phyloP scores from a whole-genome alignment of 2,797 vertebrate genomes.

The Myotis pilosus region DNA sequence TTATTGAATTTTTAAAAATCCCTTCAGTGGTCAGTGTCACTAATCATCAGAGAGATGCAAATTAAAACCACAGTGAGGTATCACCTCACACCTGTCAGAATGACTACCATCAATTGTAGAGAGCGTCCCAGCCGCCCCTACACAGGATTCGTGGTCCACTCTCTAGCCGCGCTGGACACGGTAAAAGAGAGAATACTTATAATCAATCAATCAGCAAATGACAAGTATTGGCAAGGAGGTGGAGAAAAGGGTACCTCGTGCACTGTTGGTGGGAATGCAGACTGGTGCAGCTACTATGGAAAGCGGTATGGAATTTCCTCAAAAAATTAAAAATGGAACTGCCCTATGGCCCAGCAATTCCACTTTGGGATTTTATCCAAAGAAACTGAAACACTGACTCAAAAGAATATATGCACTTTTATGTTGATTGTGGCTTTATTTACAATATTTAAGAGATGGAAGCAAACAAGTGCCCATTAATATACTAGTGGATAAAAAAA shows the following conservation, averaged over 20 bases:
- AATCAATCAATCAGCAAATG: not conserved
- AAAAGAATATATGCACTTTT: not conserved
- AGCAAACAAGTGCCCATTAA: not conserved
- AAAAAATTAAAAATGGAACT: not conserved
- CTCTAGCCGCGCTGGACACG: accelerated
- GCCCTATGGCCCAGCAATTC: not conserved
- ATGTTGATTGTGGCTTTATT: not conserved
- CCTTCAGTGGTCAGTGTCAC: not conserved
- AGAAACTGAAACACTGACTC: not conserved
- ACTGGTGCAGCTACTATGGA: not conserved
- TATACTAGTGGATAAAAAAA: not conserved
- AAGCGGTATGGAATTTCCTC: not conserved
- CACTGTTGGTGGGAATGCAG: not conserved
- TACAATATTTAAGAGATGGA: not conserved
- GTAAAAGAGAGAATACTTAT: too few species aligned
- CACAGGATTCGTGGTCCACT: too few species aligned
- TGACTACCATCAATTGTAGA: not conserved
- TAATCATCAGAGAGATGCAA: not conserved
- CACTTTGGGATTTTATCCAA: not conserved
- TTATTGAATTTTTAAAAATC: not conserved
- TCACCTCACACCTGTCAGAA: not conserved
- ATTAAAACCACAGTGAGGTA: not conserved
- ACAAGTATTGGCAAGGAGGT: not conserved
- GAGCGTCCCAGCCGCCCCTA: too few species aligned
- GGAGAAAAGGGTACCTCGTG: not conserved